Base-by-base conservation (phyloP, 2,888 invertebrate species). In the Sialis lutaria region DNA sequence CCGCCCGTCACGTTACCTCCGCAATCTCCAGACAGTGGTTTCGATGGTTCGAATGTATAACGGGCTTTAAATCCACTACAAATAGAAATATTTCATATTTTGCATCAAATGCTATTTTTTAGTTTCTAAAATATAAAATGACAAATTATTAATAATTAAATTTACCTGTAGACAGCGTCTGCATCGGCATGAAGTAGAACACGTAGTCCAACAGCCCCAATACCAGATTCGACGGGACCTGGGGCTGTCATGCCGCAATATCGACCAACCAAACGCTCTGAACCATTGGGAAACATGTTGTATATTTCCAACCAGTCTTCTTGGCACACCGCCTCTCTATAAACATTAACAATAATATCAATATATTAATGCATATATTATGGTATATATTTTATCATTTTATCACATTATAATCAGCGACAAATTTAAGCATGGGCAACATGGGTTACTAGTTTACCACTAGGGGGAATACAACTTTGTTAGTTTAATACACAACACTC, bases 241-340 rank as follows among this genome's bases (percentile, higher is more conserved):
- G 97, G 97, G 46, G 90, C 83, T 51, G 88, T 84, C 58, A 75
- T 73, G 52, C 86, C 83, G 68, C 97, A 97, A 40, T 50, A 51
- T 53, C 91, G 79, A 44, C 91, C 92, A 53, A 93, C 78, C 59
- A 90, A 74, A 58, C 83, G 82, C 60, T 86, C 85, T 51, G 81
- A 78, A 50, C 81, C 78, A 64, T 87, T 86, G 53, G 81, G 77
- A 58, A 87, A 89, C 58, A 88, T 75, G 67, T 91, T 89, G 73
- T 87, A 91, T 60, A 92, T 84, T 67, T 92, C 92, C 58, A 92
- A 71, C 90, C 90, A 92, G 68, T 93, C 92, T 67, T 92, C 89
- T 64, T 80, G 82, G 68, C 92, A 92, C 52, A 80, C 75, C 47
- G 79, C 70, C 42, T 77, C 73, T 50, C 86, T 86, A 62, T 4